Evolutionary conservation across 2,113 vertebrate genomes (phyloP).

Genomic region (Egretta garzetta): DNA sequence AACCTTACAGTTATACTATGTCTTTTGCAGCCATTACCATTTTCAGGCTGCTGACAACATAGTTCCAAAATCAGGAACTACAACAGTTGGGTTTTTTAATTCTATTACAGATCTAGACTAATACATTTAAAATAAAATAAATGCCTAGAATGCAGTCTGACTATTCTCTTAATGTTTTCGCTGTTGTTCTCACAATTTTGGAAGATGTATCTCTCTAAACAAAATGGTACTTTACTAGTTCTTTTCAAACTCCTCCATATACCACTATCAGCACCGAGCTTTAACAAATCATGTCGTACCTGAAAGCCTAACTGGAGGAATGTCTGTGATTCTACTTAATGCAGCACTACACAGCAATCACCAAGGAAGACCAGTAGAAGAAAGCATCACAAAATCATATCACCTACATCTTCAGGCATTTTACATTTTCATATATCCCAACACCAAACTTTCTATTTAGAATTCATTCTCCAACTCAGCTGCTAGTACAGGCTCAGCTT

Average conservation of each 20-base stretch:
- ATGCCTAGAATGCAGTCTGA: not conserved
- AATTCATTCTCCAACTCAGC: not conserved
- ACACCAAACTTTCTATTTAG: not conserved
- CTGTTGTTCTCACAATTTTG: not conserved
- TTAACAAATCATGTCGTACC: not conserved
- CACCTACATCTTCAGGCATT: not conserved
- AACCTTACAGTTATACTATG: not conserved
- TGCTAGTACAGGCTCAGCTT: not conserved
- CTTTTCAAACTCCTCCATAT: not conserved
- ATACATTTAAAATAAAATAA: not conserved
- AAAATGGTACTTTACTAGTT: not conserved
- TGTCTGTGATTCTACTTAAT: not conserved
- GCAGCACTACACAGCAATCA: not conserved
- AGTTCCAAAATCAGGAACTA: not conserved
- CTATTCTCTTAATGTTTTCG: not conserved
- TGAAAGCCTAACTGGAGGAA: not conserved
- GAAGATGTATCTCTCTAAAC: not conserved
- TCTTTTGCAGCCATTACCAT: not conserved
- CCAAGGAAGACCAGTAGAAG: not conserved
- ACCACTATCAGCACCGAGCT: not conserved
- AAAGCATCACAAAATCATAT: not conserved
- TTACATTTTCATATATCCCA: not conserved
- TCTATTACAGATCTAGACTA: not conserved
- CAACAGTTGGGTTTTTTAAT: not conserved
- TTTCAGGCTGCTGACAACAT: not conserved